These are phyloP conservation scores for Mirounga angustirostris DNA, from an alignment of 2,113 vertebrate species.

Conservation along the genomic window DNA sequence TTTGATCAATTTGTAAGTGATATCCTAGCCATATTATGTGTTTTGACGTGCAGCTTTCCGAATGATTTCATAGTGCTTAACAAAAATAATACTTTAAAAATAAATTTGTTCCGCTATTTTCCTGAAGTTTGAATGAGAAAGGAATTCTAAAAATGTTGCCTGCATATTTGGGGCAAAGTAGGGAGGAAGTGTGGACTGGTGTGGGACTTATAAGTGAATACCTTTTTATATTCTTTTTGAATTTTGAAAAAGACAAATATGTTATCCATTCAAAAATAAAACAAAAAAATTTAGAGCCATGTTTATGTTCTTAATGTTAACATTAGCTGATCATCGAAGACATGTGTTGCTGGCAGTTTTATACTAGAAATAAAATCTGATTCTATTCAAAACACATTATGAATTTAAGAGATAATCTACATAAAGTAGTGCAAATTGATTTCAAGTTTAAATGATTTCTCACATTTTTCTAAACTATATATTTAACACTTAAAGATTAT, in stretches of 20 bases:
- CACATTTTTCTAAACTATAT: neutral
- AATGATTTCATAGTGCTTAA: neutral
- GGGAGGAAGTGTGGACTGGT: neutral
- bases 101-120: neutral
- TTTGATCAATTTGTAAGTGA: neutral
- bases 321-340: neutral
- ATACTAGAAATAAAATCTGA: neutral
- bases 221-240: neutral
- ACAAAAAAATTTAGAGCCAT: neutral
- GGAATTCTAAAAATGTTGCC: neutral
- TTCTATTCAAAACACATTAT: neutral
- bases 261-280: neutral
- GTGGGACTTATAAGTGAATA: neutral
- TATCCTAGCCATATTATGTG: neutral
- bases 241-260: neutral
- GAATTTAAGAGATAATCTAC: neutral
- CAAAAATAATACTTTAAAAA: neutral
- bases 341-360: neutral
- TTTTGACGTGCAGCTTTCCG: neutral
- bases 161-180: neutral
- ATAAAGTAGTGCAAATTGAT: neutral
- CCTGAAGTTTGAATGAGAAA: neutral
- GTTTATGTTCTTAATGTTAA: constrained; percentile 3
- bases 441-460: constrained; percentile 16
- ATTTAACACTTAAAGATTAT: neutral